Evolutionary conservation across 2,113 vertebrate species (phyloP), one percentile per base, ranked within the genome.

Genomic region (Cyprinodon variegatus): DNA sequence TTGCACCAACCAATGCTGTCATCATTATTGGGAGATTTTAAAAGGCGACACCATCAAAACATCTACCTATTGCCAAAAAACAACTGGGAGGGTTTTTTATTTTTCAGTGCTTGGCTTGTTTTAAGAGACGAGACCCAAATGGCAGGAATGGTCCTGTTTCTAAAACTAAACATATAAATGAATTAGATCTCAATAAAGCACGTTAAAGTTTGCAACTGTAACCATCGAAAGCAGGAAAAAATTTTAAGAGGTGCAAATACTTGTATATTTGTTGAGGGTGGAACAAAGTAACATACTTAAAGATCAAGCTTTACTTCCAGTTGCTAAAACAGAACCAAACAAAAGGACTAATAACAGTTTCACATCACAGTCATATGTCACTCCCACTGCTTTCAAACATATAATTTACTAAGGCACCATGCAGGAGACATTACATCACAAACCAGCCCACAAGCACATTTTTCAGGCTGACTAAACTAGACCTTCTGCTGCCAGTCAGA

Each of bases 341-440:
- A 79, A 11, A 15, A 17, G 3, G 11, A 0, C 11, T 50, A 50
- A 40, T 17, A 72, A 62, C 7, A 61, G 5, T 37, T 39, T 20
- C 59, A 48, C 53, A 63, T 29, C 46, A 68, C 78, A 59, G 29
- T 68, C 61, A 74, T 10, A 13, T 36, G 46, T 38, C 79, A 66
- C 74, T 78, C 37, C 74, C 48, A 40, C 68, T 8, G 8, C 22
- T 66, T 61, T 29, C 57, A 29, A 70, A 61, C 38, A 48, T 39
- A 45, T 68, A 39, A 81, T 80, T 84, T 81, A 77, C 38, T 59
- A 76, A 20, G 81, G 78, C n/a, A 41, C 77, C 77, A 70, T 11
- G 60, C 64, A 70, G 69, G 79, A 87, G 76, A 81, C 73, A 69
- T 82, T 43, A 86, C 46, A 39, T 85, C 77, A 83, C 59, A 76